These are phyloP conservation scores for Bujurquina vittata DNA, from an alignment of 2,113 vertebrate genomes.

Conservation along the genomic window DNA sequence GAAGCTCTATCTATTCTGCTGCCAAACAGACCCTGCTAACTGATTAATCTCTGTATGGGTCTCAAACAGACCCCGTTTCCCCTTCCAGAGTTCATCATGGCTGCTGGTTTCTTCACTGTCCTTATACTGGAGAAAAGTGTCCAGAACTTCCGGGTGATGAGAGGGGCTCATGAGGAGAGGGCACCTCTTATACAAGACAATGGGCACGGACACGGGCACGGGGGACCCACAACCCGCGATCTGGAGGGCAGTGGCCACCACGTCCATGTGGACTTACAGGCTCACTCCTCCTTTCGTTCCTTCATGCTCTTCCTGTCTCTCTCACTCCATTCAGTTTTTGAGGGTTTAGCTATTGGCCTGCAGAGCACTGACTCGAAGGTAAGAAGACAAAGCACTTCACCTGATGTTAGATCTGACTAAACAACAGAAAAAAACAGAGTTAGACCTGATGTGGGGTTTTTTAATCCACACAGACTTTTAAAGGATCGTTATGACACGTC, in stretches of 20 bases:
- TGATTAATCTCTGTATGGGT: neutral
- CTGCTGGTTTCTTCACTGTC: conserved; percentile 87
- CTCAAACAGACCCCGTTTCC: conserved; percentile 79
- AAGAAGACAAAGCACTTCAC: neutral
- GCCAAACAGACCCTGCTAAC: neutral
- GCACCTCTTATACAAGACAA: conserved; percentile 63
- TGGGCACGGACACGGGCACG: conserved; percentile 43
- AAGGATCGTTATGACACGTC: neutral
- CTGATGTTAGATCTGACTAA: neutral
- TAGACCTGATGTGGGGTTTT: neutral
- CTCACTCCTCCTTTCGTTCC: conserved; percentile 84
- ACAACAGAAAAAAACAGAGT: too few relatives aligned
- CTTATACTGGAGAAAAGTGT: conserved; percentile 88
- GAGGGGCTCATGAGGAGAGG: conserved; percentile 59
- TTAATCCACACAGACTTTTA: neutral
- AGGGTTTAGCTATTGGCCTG: conserved; percentile 89
- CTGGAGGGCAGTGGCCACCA: conserved; percentile 78
- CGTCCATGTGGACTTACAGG: conserved; percentile 80
- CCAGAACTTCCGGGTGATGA: conserved; percentile 69
- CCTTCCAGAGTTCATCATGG: conserved; percentile 87
- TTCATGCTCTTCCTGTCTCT: conserved; percentile 89
- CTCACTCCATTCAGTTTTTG: conserved; percentile 89
- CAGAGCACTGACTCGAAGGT: conserved; percentile 83
- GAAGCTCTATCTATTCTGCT: neutral
- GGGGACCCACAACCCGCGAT: neutral